Conservation (phyloP, 2,888 invertebrate genomes). For the Halocaridina rubra region DNA sequence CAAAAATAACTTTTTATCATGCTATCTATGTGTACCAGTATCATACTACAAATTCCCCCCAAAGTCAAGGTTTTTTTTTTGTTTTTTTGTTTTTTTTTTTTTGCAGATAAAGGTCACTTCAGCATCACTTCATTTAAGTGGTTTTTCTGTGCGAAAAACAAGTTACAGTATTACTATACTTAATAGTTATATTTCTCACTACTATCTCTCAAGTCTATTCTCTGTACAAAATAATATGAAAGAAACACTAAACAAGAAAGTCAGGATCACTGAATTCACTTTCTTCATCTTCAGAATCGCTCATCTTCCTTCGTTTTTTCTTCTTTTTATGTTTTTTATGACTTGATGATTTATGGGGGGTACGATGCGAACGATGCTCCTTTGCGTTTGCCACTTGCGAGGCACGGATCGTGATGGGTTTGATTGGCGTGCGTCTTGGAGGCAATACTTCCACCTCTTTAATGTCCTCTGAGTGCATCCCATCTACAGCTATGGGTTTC, state of each 20-base stretch:
- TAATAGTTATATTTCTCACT: no score
- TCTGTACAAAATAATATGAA: no score
- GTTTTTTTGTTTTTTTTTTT: constrained; percentile 33
- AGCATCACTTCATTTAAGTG: constrained; percentile 33
- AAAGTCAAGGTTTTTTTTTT: neutral
- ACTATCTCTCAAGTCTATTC: no score
- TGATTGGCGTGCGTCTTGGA: constrained; percentile 53
- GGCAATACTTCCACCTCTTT: neutral
- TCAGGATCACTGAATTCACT: constrained; percentile 57
- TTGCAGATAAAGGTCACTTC: constrained; percentile 54
- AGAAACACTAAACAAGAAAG: constrained; percentile 44
- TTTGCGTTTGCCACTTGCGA: constrained; percentile 40
- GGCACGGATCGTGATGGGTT: constrained; percentile 58
- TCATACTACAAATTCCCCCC: no score
- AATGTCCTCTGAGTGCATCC: neutral
- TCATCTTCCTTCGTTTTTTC: constrained; percentile 52
- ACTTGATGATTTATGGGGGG: constrained; percentile 32
- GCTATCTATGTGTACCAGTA: constrained; percentile 21
- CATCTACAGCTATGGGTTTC: neutral
- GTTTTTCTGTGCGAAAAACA: neutral
- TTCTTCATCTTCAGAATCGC: constrained; percentile 60
- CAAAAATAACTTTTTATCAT: constrained; percentile 45
- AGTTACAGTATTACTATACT: no score
- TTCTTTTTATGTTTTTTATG: constrained; percentile 63
- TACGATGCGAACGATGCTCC: constrained; percentile 25